Evolutionary conservation across 2,113 vertebrate species (phyloP), one percentile per base, ranked within the genome.

Genomic region (Odontophorus gujanensis): DNA sequence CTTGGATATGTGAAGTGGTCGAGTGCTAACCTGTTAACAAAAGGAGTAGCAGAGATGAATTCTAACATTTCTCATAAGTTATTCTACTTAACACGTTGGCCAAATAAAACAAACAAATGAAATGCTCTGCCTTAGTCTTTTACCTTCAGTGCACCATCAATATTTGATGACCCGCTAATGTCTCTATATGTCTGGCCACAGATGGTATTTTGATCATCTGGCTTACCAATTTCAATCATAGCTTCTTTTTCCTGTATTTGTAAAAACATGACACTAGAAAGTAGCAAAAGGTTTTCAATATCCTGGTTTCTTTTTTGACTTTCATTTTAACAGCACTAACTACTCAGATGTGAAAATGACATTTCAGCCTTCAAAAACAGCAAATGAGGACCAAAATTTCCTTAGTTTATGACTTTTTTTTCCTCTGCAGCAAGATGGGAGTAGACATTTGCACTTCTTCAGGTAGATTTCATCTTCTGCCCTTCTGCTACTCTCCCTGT

Each of bases 81-180:
- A 97, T 96, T 97, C 80, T 95, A 89, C 95, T 97, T 96, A 98
- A 96, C 96, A 95, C 71, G 66, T 63, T 69, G 95, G 96, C 86
- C 95, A 96, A 95, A 95, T 74, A 90, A 95, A 96, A 91, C 92
- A 97, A 95, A 94, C 92, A 91, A 95, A 89, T 87, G 81, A 87
- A 96, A 81, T 94, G 85, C 13, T 92, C 91, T 89, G 79, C 86
- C 89, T 76, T 79, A 92, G 73, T 96, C 81, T 97, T 93, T 90
- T 36, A 93, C 74, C n/a, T 96, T 95, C 96, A 92, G 66, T 84
- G 62, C 22, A 21, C 58, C 80, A 98, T 98, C 96, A 98, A 98
- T 98, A 97, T 97, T 98, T 98, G 87, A 98, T 98, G 96, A 95
- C 80, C 94, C 72, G 43, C 67, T 97, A 96, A 97, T 80, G 81